phyloP scores from a whole-genome alignment of 1,140 invertebrate genomes.

The Philotrypesis tridentata region DNA sequence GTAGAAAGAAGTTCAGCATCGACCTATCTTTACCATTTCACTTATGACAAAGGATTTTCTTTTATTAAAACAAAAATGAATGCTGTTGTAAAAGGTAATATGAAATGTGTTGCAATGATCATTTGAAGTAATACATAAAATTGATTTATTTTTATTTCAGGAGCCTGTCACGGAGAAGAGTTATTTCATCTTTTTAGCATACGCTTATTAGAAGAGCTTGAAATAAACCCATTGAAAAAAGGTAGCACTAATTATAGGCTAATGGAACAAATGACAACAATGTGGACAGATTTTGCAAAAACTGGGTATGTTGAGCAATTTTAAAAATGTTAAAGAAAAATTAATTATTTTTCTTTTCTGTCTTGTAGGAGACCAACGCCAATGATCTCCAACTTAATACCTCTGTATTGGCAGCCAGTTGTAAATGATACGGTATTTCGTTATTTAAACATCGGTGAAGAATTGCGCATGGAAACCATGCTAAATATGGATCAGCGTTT shows the following conservation, averaged over 20 bases:
- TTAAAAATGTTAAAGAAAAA: not conserved
- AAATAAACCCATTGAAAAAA: not conserved
- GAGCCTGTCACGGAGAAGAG: conserved; percentile 61
- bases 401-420: conserved; percentile 29
- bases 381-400: conserved; percentile 32
- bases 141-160: conserved; percentile 43
- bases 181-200: conserved; percentile 55
- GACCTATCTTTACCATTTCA: conserved; percentile 74
- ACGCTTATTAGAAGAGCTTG: conserved; percentile 1
- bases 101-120: not conserved
- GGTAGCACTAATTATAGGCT: conserved; percentile 43
- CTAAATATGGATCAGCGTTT: conserved; percentile 34
- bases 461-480: conserved; percentile 34
- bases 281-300: conserved; percentile 67
- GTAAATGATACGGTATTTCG: conserved; percentile 35
- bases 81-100: conserved; percentile 17
- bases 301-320: conserved; percentile 54
- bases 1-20: conserved; percentile 54
- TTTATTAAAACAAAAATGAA: conserved; percentile 39
- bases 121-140: not conserved
- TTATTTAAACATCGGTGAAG: conserved; percentile 39
- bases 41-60: conserved; percentile 57
- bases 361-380: conserved; percentile 38
- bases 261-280: conserved; percentile 57
- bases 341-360: not conserved